A percentile compares a stretch with the other conserved stretches of the same genome.
Conservation (phyloP, 2,113 vertebrate species). For the Alligator mississippiensis region DNA sequence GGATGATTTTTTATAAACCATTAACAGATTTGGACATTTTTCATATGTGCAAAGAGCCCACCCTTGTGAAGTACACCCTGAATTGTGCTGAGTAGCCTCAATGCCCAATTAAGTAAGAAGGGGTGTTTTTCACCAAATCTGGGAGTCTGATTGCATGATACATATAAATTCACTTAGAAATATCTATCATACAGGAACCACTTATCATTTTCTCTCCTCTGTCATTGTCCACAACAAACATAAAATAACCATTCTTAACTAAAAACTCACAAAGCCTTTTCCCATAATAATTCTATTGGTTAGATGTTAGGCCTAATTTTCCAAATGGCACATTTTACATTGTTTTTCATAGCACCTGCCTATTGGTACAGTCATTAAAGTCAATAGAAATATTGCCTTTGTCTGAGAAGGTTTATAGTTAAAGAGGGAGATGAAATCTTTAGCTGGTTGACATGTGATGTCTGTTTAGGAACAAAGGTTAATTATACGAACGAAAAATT, state of each 20-base stretch:
- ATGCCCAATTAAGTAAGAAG: no score
- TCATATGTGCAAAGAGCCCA: neutral
- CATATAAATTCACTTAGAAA: neutral
- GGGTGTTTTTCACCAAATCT: neutral
- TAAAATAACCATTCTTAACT: neutral
- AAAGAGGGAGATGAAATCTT: neutral
- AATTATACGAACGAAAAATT: no score
- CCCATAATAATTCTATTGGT: neutral
- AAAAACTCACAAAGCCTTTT: neutral
- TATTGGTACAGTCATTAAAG: neutral
- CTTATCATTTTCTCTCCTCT: neutral
- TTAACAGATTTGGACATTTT: neutral
- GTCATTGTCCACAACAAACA: neutral
- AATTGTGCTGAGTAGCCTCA: no score
- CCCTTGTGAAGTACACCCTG: neutral
- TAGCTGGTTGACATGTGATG: no score
- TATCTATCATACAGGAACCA: neutral
- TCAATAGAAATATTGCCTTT: neutral
- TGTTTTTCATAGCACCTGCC: no score
- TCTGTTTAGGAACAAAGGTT: no score
- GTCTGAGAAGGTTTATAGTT: neutral
- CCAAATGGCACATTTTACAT: fast-evolving
- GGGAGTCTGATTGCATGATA: neutral
- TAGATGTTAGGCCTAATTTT: neutral
- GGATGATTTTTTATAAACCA: no score